These are phyloP conservation scores for Enteromius mattozi DNA, from an alignment of 2,797 vertebrate species.

Conservation along the genomic window DNA sequence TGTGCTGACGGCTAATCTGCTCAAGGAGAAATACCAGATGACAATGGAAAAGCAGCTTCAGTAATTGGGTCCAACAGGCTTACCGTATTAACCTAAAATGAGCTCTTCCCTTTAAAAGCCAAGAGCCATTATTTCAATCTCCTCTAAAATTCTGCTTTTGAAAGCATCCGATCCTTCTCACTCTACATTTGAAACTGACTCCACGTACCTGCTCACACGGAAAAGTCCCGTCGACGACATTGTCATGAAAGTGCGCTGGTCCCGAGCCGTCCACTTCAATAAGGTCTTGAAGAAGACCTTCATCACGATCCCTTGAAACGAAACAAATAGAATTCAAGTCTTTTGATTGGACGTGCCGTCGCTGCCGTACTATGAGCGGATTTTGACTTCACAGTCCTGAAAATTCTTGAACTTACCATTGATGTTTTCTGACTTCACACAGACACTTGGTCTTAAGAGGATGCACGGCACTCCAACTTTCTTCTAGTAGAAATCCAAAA, in stretches of 20 bases:
- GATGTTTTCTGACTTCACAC: slow-evolving; percentile 76
- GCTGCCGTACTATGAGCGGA: slow-evolving; percentile 69
- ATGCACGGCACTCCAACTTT: slow-evolving; percentile 70
- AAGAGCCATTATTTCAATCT: slow-evolving; percentile 86
- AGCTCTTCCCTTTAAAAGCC: slow-evolving; percentile 84
- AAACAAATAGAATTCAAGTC: slow-evolving; percentile 87
- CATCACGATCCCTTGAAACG: slow-evolving; percentile 94
- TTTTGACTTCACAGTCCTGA: slow-evolving; percentile 76
- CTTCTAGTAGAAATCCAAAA: slow-evolving; percentile 40
- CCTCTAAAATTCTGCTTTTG: slow-evolving; percentile 80
- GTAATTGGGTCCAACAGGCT: slow-evolving; percentile 89
- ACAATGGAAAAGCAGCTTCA: slow-evolving; percentile 86
- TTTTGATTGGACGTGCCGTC: slow-evolving; percentile 80
- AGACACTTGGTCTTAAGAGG: slow-evolving; percentile 78
- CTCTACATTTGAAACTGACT: slow-evolving; percentile 69
- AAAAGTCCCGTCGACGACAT: slow-evolving; percentile 92
- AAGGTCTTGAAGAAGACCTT: slow-evolving; percentile 93
- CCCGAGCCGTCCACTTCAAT: slow-evolving; percentile 78
- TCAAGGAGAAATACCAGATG: slow-evolving; percentile 83
- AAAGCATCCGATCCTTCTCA: slow-evolving; percentile 82
- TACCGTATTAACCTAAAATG: slow-evolving; percentile 87
- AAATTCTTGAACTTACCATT: slow-evolving; percentile 59
- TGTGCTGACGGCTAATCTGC: slow-evolving; percentile 80
- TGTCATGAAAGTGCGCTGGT: slow-evolving; percentile 79
- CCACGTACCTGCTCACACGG: slow-evolving; percentile 87